Evolutionary conservation across 1,140 invertebrate species (phyloP).

Genomic region (Caenorhabditis tropicalis): DNA sequence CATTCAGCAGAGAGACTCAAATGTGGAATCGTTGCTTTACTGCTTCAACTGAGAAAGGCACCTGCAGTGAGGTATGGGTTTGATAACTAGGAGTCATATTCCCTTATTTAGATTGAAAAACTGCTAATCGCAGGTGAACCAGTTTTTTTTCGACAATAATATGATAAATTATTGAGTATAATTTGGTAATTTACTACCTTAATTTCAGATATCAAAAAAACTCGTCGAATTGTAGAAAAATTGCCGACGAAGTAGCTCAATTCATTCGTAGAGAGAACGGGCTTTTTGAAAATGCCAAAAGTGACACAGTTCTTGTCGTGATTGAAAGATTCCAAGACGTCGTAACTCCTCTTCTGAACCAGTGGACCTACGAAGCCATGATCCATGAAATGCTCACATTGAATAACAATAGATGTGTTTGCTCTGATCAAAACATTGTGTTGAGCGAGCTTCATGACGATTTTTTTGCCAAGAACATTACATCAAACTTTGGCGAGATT

Average conservation of each 20-base stretch:
- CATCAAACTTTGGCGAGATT: conserved; percentile 96
- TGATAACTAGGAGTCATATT: neutral
- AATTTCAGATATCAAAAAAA: conserved; percentile 81
- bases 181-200: neutral
- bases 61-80: conserved; percentile 79
- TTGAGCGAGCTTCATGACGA: conserved; percentile 81
- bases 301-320: conserved; percentile 60
- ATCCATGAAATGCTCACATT: conserved; percentile 93
- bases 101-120: too few relatives aligned
- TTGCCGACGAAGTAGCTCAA: conserved; percentile 82
- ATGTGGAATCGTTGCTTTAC: conserved; percentile 84
- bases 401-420: conserved; percentile 92
- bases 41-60: conserved; percentile 89
- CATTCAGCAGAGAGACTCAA: conserved; percentile 79
- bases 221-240: conserved; percentile 83
- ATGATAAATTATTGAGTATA: too few relatives aligned
- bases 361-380: conserved; percentile 99
- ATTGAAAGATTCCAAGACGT: conserved; percentile 79
- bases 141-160: too few relatives aligned
- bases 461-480: conserved; percentile 96
- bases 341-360: conserved; percentile 93
- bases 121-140: too few relatives aligned
- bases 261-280: conserved; percentile 71
- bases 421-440: conserved; percentile 76
- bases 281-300: conserved; percentile 66